Conservation (phyloP, 2,113 vertebrate genomes). For the Leptobrachium leishanense region DNA sequence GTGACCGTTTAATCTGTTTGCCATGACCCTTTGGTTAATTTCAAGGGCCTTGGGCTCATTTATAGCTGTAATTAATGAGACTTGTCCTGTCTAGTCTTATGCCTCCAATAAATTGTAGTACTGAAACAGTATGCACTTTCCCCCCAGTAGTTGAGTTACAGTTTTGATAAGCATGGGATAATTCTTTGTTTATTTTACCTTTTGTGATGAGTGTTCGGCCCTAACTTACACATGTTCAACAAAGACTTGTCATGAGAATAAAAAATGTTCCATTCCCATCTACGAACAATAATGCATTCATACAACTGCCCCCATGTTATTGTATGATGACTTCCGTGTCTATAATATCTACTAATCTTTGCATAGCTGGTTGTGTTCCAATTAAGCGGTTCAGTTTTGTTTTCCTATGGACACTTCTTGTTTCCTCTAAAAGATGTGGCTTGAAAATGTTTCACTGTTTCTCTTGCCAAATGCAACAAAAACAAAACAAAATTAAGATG, state of each 20-base stretch:
- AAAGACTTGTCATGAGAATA: not conserved
- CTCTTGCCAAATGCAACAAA: conserved; percentile 49
- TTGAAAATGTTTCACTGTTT: conserved; percentile 17
- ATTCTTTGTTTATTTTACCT: no score
- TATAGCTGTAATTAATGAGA: no score
- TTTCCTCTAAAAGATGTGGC: conserved; percentile 40
- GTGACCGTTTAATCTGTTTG: no score
- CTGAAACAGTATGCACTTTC: no score
- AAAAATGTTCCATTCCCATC: not conserved
- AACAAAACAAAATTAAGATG: conserved; percentile 12
- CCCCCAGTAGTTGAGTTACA: no score
- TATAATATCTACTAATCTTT: conserved; percentile 1
- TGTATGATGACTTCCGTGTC: conserved; percentile 1
- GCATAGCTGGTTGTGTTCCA: conserved; percentile 17
- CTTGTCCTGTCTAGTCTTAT: no score
- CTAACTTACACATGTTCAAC: not conserved
- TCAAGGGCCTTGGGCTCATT: no score
- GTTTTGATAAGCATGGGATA: no score
- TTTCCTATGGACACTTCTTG: conserved; percentile 34
- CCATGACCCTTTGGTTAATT: no score
- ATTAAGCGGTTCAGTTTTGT: conserved; percentile 13
- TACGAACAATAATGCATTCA: not conserved
- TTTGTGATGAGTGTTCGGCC: no score
- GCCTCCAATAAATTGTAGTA: no score
- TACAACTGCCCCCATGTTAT: not conserved